Evolutionary conservation across 2,113 vertebrate genomes (phyloP).

Genomic region (Syngnathus floridae): DNA sequence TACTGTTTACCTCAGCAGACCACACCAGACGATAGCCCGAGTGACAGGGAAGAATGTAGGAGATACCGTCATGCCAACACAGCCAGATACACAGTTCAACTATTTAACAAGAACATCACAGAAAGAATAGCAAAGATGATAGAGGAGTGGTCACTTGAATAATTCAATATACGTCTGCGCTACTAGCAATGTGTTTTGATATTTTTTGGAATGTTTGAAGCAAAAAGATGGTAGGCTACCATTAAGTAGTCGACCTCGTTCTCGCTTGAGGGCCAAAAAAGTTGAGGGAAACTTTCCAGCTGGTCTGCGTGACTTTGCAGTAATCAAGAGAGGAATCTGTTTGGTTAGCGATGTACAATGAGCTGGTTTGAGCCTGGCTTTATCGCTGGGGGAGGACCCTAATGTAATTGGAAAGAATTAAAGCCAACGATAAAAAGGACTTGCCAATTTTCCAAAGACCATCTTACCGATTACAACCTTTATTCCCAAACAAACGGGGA

Average conservation of each 20-base stretch:
- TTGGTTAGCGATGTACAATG: constrained; percentile 40
- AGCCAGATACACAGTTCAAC: constrained; percentile 30
- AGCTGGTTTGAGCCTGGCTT: constrained; percentile 38
- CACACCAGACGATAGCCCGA: constrained; percentile 46
- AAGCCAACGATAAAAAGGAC: constrained; percentile 21
- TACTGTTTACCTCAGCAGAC: constrained; percentile 60
- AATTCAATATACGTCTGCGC: background rate
- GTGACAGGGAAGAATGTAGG: constrained; percentile 51
- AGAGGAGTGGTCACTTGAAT: background rate
- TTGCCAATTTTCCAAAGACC: constrained; percentile 14
- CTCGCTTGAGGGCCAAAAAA: constrained; percentile 13
- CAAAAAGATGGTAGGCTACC: constrained; percentile 1
- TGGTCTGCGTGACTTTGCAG: constrained; percentile 21
- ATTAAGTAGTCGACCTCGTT: constrained; percentile 17
- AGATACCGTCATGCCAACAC: constrained; percentile 38
- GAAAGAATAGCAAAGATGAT: constrained; percentile 1
- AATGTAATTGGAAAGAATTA: constrained; percentile 23
- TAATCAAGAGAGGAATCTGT: constrained; percentile 47
- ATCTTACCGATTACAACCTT: constrained; percentile 14
- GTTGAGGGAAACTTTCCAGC: constrained; percentile 34
- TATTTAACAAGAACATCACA: constrained; percentile 1
- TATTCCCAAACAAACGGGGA: constrained; percentile 1
- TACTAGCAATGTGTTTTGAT: constrained; percentile 1
- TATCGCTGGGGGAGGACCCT: constrained; percentile 16
- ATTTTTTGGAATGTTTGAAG: background rate